These are phyloP conservation scores for Maniola jurtina DNA, from an alignment of 1,140 invertebrate genomes.

Conservation along the genomic window DNA sequence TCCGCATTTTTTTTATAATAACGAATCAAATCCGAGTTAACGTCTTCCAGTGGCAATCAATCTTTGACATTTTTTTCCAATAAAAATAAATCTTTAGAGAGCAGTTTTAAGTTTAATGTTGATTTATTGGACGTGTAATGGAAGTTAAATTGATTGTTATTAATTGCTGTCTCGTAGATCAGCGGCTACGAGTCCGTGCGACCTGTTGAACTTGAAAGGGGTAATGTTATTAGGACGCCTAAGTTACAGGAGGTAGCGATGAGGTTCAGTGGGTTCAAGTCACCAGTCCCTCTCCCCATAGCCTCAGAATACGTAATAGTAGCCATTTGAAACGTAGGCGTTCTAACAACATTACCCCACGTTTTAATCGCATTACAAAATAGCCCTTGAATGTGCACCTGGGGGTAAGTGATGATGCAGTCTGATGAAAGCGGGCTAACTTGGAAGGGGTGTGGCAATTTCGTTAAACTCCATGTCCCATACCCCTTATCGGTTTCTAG, in stretches of 20 bases:
- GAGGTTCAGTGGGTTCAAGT: too few relatives aligned
- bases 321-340: too few relatives aligned
- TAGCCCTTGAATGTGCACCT: too few relatives aligned
- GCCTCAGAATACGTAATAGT: too few relatives aligned
- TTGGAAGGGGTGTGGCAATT: too few relatives aligned
- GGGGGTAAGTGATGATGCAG: too few relatives aligned
- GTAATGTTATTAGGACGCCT: conserved; percentile 8
- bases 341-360: too few relatives aligned
- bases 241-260: conserved; percentile 16
- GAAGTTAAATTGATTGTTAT: conserved; percentile 58
- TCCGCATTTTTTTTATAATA: not conserved
- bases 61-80: conserved; percentile 11
- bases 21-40: not conserved
- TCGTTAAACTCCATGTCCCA: too few relatives aligned
- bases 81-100: conserved; percentile 25
- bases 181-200: conserved; percentile 24
- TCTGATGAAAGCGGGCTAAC: too few relatives aligned
- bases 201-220: conserved; percentile 32
- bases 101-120: conserved; percentile 41
- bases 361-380: too few relatives aligned
- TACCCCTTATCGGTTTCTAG: too few relatives aligned
- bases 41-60: not conserved
- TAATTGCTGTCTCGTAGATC: conserved; percentile 49
- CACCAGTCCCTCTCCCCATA: too few relatives aligned
- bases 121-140: conserved; percentile 46